phyloP scores from a whole-genome alignment of 2,888 invertebrate species.

The Ptilodon capucinus region DNA sequence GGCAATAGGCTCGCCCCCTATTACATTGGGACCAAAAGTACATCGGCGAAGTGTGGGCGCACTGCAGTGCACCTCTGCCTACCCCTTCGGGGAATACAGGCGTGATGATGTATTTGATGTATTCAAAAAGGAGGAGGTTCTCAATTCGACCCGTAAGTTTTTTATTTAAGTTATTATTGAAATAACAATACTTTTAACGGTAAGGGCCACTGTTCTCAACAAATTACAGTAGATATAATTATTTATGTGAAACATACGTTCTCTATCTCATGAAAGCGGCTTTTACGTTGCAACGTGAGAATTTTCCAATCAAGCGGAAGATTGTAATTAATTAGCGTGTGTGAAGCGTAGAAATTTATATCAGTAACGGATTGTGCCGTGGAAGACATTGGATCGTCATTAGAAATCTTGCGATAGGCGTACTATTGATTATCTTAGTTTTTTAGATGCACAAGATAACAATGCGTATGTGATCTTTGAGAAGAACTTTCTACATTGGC shows the following conservation, averaged over 20 bases:
- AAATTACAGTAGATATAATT: too few relatives aligned
- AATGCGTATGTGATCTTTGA: background rate
- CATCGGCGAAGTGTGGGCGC: too few relatives aligned
- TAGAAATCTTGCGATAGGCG: slow-evolving; percentile 40
- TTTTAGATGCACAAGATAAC: slow-evolving; percentile 14
- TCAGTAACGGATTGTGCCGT: slow-evolving; percentile 39
- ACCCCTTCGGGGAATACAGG: too few relatives aligned
- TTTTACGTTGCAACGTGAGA: slow-evolving; percentile 49
- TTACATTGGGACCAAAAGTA: too few relatives aligned
- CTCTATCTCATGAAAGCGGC: slow-evolving; percentile 15
- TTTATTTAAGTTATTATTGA: too few relatives aligned
- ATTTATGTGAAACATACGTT: slow-evolving; percentile 13
- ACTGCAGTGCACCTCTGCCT: too few relatives aligned
- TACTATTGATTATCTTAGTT: slow-evolving; percentile 21
- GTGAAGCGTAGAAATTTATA: slow-evolving; percentile 62
- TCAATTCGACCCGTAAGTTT: too few relatives aligned
- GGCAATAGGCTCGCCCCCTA: too few relatives aligned
- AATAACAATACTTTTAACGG: too few relatives aligned
- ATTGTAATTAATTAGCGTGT: slow-evolving; percentile 51
- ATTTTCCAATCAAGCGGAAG: slow-evolving; percentile 46
- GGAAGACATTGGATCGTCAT: slow-evolving; percentile 32
- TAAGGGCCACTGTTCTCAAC: too few relatives aligned
- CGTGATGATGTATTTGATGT: too few relatives aligned
- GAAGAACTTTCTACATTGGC: background rate
- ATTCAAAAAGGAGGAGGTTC: too few relatives aligned